A percentile compares a stretch with the other conserved stretches of the same genome.
Conservation (phyloP, 2,888 invertebrate genomes). For the Apamea anceps region DNA sequence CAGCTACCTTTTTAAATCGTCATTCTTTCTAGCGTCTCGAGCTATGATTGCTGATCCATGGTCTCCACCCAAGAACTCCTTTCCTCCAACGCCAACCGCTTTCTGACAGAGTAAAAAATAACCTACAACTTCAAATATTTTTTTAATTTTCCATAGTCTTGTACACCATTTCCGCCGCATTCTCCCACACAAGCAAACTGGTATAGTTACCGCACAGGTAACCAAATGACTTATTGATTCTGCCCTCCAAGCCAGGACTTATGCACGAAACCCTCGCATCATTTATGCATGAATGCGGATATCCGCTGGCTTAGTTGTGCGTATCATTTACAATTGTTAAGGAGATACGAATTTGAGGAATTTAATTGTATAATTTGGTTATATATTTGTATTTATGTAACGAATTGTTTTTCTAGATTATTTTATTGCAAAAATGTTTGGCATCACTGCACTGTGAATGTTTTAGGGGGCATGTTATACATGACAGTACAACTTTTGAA, state of each 20-base stretch:
- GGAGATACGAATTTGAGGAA: constrained; percentile 16
- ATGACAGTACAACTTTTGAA: not conserved
- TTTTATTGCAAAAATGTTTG: not conserved
- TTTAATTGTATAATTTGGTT: constrained; percentile 26
- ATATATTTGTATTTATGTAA: not conserved
- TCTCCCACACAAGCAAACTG: not conserved
- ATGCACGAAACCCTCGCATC: constrained; percentile 35
- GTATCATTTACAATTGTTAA: constrained; percentile 41
- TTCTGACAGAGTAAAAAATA: not conserved
- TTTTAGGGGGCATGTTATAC: not conserved
- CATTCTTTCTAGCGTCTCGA: too few relatives aligned
- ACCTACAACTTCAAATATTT: too few relatives aligned
- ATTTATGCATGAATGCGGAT: constrained; percentile 56
- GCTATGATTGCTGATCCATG: not conserved
- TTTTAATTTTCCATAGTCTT: not conserved
- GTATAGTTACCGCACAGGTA: constrained; percentile 15
- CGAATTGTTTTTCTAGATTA: not conserved
- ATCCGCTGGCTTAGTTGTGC: constrained; percentile 48
- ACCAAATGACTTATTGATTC: constrained; percentile 59
- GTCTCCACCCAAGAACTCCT: not conserved
- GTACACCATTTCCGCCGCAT: not conserved
- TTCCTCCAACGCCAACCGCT: not conserved
- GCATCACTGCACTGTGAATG: not conserved
- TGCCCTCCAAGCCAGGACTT: constrained; percentile 27
- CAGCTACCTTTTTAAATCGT: not conserved